phyloP scores from a whole-genome alignment of 2,797 vertebrate species.

The Cottoperca gobio region DNA sequence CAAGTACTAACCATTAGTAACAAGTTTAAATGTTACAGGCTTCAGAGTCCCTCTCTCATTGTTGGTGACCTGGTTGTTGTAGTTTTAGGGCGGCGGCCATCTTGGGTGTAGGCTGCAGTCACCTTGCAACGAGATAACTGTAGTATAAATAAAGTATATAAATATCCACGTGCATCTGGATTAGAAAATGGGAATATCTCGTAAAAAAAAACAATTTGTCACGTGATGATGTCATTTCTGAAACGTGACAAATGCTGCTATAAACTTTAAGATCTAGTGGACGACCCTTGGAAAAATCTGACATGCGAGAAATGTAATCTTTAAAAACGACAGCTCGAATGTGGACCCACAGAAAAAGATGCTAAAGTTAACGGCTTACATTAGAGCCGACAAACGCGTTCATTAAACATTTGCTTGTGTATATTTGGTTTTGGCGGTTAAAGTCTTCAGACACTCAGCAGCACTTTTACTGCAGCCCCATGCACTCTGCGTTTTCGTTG shows the following conservation, averaged over 20 bases:
- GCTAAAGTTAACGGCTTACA: neutral
- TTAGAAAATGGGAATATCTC: no score
- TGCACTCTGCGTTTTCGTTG: neutral
- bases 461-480: neutral
- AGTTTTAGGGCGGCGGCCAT: no score
- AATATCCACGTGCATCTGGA: no score
- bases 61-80: no score
- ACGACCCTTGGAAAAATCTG: neutral
- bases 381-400: constrained; percentile 6
- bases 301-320: neutral
- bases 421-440: neutral
- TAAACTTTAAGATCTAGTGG: neutral
- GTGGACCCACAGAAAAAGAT: neutral
- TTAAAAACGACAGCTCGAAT: neutral
- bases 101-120: neutral
- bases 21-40: no score
- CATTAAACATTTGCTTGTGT: neutral
- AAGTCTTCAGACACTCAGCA: neutral
- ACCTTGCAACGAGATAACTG: no score
- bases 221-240: neutral
- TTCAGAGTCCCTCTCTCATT: no score
- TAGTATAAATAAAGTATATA: no score
- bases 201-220: no score
- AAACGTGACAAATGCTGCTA: neutral
- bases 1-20: no score